Base-by-base conservation (phyloP, 2,888 invertebrate species). In the Busseola fusca region DNA sequence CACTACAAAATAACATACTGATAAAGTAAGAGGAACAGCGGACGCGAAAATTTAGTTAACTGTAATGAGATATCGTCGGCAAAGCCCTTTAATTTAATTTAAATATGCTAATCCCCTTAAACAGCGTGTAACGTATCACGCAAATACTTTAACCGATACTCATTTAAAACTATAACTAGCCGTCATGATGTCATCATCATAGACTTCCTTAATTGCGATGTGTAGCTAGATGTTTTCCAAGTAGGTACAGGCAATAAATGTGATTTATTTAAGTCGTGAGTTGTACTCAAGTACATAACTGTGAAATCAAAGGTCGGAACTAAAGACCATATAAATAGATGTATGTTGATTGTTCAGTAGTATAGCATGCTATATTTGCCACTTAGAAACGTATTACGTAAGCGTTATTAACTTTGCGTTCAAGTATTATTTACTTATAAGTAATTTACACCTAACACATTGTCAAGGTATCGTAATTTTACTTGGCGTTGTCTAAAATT, bases 81-180 rank as follows among this genome's bases (percentile, higher is more conserved):
- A 54, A 64, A 72, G 63, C 68, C 52, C 37, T 66, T 69, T 67
- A 57, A 76, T 73, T 76, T 79, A 67, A 79, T 79, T 79, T 50
- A 64, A 73, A 58, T 56, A 66, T 50, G 37, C 50, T 67, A 69
- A 76, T 79, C 48, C 18, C 14, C 50, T 25, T 58, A 42, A 62
- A 60, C 58, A 48, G 16, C 45, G 25, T 18, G 37, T 12, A 40
- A 59, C 34, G 27, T 56, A 52, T 37, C 59, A 59, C n/a, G 52
- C 42, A 40, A 70, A 56, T 67, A 54, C 27, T 54, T 66, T 21
- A 48, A 40, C 37, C 42, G 58, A 62, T 64, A 64, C 57, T 73
- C 64, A 76, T 73, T 52, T 64, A 59, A 25, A 69, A 34, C 59
- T 69, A 66, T 64, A 66, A 21, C 60, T 52, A 66, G 69, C 37